A percentile compares a stretch with the other conserved stretches of the same genome.
phyloP scores from a whole-genome alignment of 1,140 invertebrate genomes.

The Varroa destructor region DNA sequence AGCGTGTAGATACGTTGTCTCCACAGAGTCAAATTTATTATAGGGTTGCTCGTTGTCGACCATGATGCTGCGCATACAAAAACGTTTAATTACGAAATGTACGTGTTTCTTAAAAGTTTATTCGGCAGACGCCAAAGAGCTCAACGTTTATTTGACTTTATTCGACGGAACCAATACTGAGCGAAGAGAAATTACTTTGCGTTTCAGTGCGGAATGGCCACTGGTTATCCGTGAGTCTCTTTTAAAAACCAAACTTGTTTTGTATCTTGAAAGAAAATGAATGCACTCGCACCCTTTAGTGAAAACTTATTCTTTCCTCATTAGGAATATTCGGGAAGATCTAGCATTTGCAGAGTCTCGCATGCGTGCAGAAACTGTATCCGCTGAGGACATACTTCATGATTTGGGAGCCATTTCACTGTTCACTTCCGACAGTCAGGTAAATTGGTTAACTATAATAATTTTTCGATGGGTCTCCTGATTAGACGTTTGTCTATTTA shows the following conservation, averaged over 20 bases:
- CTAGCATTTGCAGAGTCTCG: slow-evolving; percentile 41
- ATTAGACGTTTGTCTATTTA: no score
- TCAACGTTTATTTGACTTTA: neutral
- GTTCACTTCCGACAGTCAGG: slow-evolving; percentile 41
- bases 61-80: no score
- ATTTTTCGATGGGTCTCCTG: no score
- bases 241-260: no score
- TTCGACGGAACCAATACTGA: neutral
- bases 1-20: no score
- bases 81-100: no score
- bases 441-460: slow-evolving; percentile 25
- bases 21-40: no score
- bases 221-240: no score
- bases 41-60: no score
- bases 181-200: no score
- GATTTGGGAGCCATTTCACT: slow-evolving; percentile 42
- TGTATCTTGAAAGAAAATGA: neutral
- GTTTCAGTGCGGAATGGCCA: no score
- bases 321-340: slow-evolving; percentile 40
- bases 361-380: slow-evolving; percentile 41
- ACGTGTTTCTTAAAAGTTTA: neutral
- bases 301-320: slow-evolving; percentile 1
- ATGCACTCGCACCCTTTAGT: neutral
- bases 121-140: neutral
- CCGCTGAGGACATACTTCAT: slow-evolving; percentile 42